These are phyloP conservation scores for Brachypteracias leptosomus DNA, from an alignment of 2,113 vertebrate genomes.

Conservation along the genomic window DNA sequence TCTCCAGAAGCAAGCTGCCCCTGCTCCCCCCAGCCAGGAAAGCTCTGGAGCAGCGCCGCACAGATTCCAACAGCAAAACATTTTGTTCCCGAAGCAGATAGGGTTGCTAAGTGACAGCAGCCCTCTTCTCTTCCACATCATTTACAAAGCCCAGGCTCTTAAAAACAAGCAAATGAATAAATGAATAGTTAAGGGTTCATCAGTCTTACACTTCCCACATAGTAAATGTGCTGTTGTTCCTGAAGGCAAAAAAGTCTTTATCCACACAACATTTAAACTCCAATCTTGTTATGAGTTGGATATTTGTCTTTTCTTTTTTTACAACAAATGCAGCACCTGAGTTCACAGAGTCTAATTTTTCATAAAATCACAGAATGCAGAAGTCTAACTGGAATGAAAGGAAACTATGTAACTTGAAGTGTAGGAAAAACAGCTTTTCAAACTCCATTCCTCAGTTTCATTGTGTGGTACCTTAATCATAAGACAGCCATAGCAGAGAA, in stretches of 20 bases:
- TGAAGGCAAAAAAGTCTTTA: not conserved
- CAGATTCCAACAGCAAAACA: constrained; percentile 50
- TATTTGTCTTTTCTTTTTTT: not conserved
- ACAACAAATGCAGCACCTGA: not conserved
- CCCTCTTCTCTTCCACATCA: constrained; percentile 25
- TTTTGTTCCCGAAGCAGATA: constrained; percentile 51
- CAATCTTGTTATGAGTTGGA: not conserved
- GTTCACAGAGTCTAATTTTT: not conserved
- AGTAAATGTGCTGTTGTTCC: not conserved
- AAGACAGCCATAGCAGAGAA: not conserved
- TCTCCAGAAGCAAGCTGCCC: not conserved
- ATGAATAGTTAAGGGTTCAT: not conserved
- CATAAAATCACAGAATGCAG: not conserved
- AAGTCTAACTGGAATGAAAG: not conserved
- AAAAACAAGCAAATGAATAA: constrained; percentile 33
- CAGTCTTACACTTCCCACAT: not conserved
- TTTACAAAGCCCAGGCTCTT: constrained; percentile 36
- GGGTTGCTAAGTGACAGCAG: constrained; percentile 69
- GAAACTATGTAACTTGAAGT: not conserved
- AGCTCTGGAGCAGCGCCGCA: not conserved
- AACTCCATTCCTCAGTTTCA: not conserved
- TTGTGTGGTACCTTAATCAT: not conserved
- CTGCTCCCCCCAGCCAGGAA: not conserved
- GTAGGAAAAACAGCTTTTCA: not conserved
- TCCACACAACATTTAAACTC: not conserved